Evolutionary conservation across 1,140 invertebrate species (phyloP), one percentile per base, ranked within the genome.

Genomic region (Hermatobates lingyangjiaoensis): DNA sequence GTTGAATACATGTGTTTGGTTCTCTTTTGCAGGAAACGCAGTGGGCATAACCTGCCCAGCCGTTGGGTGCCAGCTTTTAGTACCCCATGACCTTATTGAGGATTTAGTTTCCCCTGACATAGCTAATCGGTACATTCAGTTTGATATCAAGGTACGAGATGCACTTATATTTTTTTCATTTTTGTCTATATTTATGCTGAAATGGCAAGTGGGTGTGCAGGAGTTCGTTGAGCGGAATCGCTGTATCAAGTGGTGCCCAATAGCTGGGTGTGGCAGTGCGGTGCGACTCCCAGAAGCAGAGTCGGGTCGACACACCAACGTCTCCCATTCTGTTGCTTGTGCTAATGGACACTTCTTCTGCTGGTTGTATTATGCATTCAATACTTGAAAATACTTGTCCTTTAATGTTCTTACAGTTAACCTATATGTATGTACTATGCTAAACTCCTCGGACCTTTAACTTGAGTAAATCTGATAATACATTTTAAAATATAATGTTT

Each of bases 181-280:
- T 25, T 26, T 25, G 7, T 52, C 27, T 23, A 26, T 38, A 38
- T 38, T 12, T n/a, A n/a, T n/a, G n/a, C n/a, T n/a, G n/a, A n/a
- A n/a, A n/a, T n/a, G n/a, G n/a, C n/a, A n/a, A n/a, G n/a, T n/a
- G n/a, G n/a, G n/a, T 48, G 34, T 50, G 46, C 27, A 80, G 76
- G 78, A 79, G 18, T 82, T 83, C 68, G 80, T 83, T 26, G 80
- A 81, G 58, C 77, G 75, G 54, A 82, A 81, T 61, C 77, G 77
- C 52, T 72, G 67, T 39, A 81, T 82, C 54, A 81, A 81, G 63
- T 83, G 80, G 80, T 82, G 80, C 63, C 80, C 80, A 2, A 74
- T 70, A 57, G 74, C 79, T 27, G 77, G 75, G 7, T 83, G 80
- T 68, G 76, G 76, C 3, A 64, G 75, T 54, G 80, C 80, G 27